Base-by-base conservation (phyloP, 2,113 vertebrate genomes). In the human region DNA sequence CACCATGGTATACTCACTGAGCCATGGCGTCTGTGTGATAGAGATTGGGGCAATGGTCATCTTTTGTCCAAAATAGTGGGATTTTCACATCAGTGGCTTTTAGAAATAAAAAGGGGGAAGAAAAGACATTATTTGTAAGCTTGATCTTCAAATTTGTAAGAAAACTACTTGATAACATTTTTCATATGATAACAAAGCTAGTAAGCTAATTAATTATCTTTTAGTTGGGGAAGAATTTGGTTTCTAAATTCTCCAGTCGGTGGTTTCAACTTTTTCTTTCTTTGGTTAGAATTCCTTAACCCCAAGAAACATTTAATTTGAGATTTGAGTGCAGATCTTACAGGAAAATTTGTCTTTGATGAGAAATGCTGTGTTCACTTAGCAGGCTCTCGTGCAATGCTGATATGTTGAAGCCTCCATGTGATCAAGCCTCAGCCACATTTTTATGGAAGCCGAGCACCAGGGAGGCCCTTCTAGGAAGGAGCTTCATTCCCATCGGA, bases 391-490 rank as follows among this genome's bases (percentile, higher is more conserved):
- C 17, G 3, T 10, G 4, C 16, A 9, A 12, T 2, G 1, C 7
- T 22, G 27, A 25, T 3, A 18, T 40, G 3, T 10, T 7, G 45
- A 38, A 8, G 5, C 43, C 2, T 38, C 78, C 20, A 0, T 0
- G 8, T 6, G 52, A 68, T 9, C 30, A 6, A n/a, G 20, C 17
- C 22, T 6, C 14, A 2, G 18, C 13, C 13, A 1, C 1, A 1
- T 76, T 40, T 43, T 66, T 45, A 3, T 7, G 57, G 91, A 38
- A 1, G 5, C 12, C 2, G 35, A 38, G 6, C 11, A 1, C 23
- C 57, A 16, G 35, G 0, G 3, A 57, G 10, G 30, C 11, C 27
- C 3, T 35, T 14, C 50, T 5, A 0, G 16, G 30, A 78, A 11
- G 1, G 30, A 4, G 48, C 7, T 17, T 50, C 23, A 0, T 45